Percentiles rank a stretch among this genome's conserved stretches.
phyloP scores from a whole-genome alignment of 2,888 invertebrate genomes.

The Muscina levida region DNA sequence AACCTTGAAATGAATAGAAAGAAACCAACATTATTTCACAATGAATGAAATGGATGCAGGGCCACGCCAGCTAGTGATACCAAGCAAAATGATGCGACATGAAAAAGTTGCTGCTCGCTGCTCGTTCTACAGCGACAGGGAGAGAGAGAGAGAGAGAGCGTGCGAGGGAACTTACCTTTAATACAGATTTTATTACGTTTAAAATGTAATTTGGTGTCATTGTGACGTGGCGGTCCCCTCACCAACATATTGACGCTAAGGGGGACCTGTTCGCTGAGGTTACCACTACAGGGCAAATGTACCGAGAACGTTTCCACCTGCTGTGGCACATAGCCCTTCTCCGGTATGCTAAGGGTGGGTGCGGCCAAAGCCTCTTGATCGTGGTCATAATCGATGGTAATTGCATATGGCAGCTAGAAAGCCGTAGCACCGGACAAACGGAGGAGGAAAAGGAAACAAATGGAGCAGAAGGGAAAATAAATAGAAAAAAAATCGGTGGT shows the following conservation, averaged over 20 bases:
- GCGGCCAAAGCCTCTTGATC: slow-evolving; percentile 88
- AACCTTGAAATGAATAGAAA: slow-evolving; percentile 71
- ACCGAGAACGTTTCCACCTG: slow-evolving; percentile 89
- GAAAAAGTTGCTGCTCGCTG: not conserved
- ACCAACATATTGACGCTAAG: slow-evolving; percentile 91
- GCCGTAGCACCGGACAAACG: not conserved
- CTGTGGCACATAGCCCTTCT: slow-evolving; percentile 89
- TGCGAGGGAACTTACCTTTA: slow-evolving; percentile 82
- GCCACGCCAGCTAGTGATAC: not conserved
- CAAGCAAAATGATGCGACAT: slow-evolving; percentile 33
- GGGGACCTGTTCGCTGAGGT: slow-evolving; percentile 89
- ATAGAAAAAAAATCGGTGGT: slow-evolving; percentile 61
- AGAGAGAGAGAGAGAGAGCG: slow-evolving; percentile 27
- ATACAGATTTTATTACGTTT: slow-evolving; percentile 93
- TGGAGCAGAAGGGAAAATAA: slow-evolving; percentile 38
- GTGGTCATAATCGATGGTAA: slow-evolving; percentile 81
- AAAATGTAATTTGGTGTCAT: slow-evolving; percentile 87
- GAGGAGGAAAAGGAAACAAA: not conserved
- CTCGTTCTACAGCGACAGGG: not conserved
- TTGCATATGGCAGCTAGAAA: slow-evolving; percentile 80
- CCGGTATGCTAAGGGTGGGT: slow-evolving; percentile 91
- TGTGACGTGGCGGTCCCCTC: slow-evolving; percentile 86
- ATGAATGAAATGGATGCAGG: slow-evolving; percentile 46
- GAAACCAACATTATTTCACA: slow-evolving; percentile 51
- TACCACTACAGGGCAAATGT: slow-evolving; percentile 90